Conservation (phyloP, 2,113 vertebrate species). For the Takifugu bimaculatus region DNA sequence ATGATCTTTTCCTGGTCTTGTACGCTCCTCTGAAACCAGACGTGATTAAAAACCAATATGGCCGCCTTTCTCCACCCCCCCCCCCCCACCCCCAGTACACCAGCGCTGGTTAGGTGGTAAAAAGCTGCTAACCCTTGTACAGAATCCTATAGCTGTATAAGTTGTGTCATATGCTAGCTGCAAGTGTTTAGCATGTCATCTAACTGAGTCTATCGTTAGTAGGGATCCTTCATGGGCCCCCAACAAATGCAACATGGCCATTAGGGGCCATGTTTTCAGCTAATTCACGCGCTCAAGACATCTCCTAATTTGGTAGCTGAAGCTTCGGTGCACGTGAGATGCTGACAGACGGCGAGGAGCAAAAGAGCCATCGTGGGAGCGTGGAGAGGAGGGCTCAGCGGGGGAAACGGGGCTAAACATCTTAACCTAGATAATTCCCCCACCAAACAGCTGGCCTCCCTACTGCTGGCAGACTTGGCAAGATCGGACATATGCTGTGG, state of each 20-base stretch:
- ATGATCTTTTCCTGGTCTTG: too few species aligned
- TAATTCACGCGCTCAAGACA: background rate
- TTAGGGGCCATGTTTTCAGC: background rate
- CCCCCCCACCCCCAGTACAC: too few species aligned
- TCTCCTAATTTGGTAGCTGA: slow-evolving; percentile 11
- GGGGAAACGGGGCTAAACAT: slow-evolving; percentile 46
- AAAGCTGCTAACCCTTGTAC: too few species aligned
- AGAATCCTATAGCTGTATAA: too few species aligned
- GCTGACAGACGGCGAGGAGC: slow-evolving; percentile 1
- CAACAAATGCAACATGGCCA: background rate
- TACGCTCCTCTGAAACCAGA: too few species aligned
- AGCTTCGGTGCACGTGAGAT: slow-evolving; percentile 6
- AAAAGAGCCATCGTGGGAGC: slow-evolving; percentile 33
- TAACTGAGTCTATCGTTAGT: too few species aligned
- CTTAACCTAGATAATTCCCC: slow-evolving; percentile 52
- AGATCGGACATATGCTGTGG: slow-evolving; percentile 40
- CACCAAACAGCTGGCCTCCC: slow-evolving; percentile 49
- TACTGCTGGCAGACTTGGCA: slow-evolving; percentile 39
- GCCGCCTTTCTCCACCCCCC: too few species aligned
- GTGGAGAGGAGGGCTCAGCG: slow-evolving; percentile 20
- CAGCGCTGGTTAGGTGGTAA: too few species aligned
- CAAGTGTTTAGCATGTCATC: too few species aligned
- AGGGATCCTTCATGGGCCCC: background rate
- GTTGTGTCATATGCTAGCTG: too few species aligned
- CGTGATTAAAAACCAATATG: too few species aligned